Evolutionary conservation across 2,888 invertebrate species (phyloP), one percentile per base, ranked within the genome.

Genomic region (Pristionchus japonicus): DNA sequence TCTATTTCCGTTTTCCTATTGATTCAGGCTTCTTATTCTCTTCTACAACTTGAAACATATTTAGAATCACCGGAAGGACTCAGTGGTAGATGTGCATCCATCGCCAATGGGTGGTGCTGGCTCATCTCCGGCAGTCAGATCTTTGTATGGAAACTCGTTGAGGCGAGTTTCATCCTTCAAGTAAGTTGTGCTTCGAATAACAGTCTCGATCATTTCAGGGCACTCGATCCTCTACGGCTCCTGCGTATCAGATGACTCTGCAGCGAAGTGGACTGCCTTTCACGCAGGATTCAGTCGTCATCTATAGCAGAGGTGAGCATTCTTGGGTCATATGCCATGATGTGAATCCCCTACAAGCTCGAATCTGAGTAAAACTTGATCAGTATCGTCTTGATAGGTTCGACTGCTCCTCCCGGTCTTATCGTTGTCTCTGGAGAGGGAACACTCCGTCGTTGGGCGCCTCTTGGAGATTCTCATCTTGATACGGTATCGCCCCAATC

Each of bases 91-190:
- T 85, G 86, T 34, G 67, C 70, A 20, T 86, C 86, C 4, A 70
- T 86, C 27, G n/a, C 67, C 20, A 49, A 47, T 70, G 86, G 86
- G 9, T 86, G 86, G 86, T 86, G 86, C 43, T 86, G 86, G 86
- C 86, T 86, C 47, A 86, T 86, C 47, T 43, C 86, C 20, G 57
- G 70, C 49, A 86, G 70, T 49, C 67, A 67, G 17, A 47, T 86
- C 49, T 86, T 86, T 37, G 49, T 86, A 6, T 86, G 86, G 86
- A 86, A 70, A 34, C 70, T 86, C 17, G 49, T 49, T 31, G 86
- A 86, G 31, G 86, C 70, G 31, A 11, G 47, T 49, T 80, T 15
- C 47, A 57, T 57, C 80, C 3, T 23, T 23, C 70, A 37, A 2
- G 23, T 20, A 20, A 6, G 70, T 9, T 3, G 34, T 23, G 1